Base-by-base conservation (phyloP, 2,113 vertebrate species). In the Thermophis baileyi region DNA sequence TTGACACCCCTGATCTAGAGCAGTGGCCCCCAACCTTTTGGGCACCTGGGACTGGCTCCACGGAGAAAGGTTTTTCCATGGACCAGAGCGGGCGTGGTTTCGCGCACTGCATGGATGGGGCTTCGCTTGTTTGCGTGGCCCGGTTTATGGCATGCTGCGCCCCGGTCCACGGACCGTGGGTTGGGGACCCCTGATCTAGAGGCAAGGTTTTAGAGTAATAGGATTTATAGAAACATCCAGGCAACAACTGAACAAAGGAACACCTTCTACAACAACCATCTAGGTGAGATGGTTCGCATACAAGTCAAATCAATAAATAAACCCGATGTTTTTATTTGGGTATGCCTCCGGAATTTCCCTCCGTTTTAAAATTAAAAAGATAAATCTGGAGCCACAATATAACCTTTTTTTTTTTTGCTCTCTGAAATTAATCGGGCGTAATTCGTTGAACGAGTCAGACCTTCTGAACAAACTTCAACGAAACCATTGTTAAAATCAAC, bases 321-420 rank as follows among this genome's bases (percentile, higher is more conserved):
- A 63, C 3, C 93, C 11, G 86, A 40, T 44, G 95, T 18, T 55
- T 91, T 90, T 50, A 94, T 94, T 85, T 91, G 27, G 27, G 25
- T 11, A 4, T 85, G 51, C 51, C 57, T 55, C 6, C 4, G 11
- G 22, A 30, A 85, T 49, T 57, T 46, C 63, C 0, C 91, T 91
- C 90, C 88, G 47, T 88, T 89, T 81, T 14, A 22, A 90, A 90
- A 85, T 12, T 4, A 60, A 35, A 35, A 35, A 35, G 63, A 18
- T 69, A 69, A 69, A 69, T 49, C 89, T 49, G n/a, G 20, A 63
- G n/a, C 27, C n/a, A 20, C n/a, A 35, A 11, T 47, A 16, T 46
- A 11, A 44, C 12, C 11, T 85, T 44, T 89, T 44, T 24, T 55
- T 55, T 55, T 22, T 55, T 55, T 22, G 54, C 20, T 55, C 54